Evolutionary conservation across 2,113 vertebrate genomes (phyloP).

Genomic region (Gulo gulo): DNA sequence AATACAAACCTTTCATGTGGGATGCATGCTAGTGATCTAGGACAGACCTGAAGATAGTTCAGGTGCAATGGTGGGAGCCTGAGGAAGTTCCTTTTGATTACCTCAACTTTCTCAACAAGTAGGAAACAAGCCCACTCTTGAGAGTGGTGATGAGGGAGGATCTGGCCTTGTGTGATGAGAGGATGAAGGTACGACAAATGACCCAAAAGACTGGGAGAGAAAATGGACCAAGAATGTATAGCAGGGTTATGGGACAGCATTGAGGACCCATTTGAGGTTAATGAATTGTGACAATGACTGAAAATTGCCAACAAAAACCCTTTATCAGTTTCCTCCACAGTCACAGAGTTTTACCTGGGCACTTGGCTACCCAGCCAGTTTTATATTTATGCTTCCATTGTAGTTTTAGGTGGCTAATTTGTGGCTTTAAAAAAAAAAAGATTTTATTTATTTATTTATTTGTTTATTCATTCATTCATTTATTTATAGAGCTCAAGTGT

Average conservation of each 20-base stretch:
- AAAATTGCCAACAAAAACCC: background rate
- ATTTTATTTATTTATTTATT: background rate
- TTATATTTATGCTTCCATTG: background rate
- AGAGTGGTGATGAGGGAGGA: background rate
- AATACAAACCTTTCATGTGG: background rate
- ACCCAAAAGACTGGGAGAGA: background rate
- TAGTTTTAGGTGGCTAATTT: background rate
- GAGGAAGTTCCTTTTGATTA: background rate
- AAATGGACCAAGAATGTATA: background rate
- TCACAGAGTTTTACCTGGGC: background rate
- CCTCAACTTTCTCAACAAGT: background rate
- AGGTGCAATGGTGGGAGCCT: background rate
- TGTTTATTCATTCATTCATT: background rate
- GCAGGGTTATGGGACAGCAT: too few species aligned
- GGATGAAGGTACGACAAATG: background rate
- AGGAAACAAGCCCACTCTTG: background rate
- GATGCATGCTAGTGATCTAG: background rate
- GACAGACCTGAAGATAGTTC: background rate
- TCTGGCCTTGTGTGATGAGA: background rate
- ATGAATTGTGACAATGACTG: background rate
- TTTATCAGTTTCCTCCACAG: background rate
- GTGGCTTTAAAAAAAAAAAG: too few species aligned
- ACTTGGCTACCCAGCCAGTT: background rate
- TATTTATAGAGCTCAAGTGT: background rate
- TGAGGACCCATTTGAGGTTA: background rate